These are phyloP conservation scores for Tortrix viridana DNA, from an alignment of 2,888 invertebrate genomes.

Conservation along the genomic window DNA sequence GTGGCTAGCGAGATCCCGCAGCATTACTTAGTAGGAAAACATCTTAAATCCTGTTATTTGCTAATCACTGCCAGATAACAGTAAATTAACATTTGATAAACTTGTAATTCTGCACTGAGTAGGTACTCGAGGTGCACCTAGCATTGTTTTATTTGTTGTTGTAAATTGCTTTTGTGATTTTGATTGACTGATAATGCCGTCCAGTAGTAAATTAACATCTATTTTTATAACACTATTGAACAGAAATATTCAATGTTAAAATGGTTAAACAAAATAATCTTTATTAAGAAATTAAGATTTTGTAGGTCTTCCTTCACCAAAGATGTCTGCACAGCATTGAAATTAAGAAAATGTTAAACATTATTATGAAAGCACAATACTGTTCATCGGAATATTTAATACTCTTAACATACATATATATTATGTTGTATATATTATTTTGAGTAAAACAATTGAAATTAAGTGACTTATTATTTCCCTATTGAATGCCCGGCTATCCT, in stretches of 20 bases:
- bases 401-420: constrained; percentile 11
- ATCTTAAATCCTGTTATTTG: constrained; percentile 22
- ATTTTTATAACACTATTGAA: constrained; percentile 54
- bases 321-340: constrained; percentile 32
- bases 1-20: constrained; percentile 49
- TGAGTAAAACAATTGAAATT: constrained; percentile 26
- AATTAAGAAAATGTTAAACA: constrained; percentile 22
- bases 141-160: constrained; percentile 16
- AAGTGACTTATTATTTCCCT: not conserved
- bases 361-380: constrained; percentile 34
- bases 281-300: constrained; percentile 38
- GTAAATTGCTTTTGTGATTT: constrained; percentile 44
- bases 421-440: constrained; percentile 30
- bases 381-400: constrained; percentile 28
- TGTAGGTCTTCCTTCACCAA: constrained; percentile 65
- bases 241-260: constrained; percentile 38
- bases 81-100: constrained; percentile 13
- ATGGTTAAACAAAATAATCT: not conserved
- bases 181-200: constrained; percentile 56
- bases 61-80: constrained; percentile 52
- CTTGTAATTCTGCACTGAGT: constrained; percentile 21
- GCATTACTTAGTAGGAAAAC: constrained; percentile 16
- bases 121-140: constrained; percentile 31
- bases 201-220: constrained; percentile 48
- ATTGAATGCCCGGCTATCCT: too few species aligned